Evolutionary conservation across 2,113 vertebrate species (phyloP).

Genomic region (Monarcha castaneiventris): DNA sequence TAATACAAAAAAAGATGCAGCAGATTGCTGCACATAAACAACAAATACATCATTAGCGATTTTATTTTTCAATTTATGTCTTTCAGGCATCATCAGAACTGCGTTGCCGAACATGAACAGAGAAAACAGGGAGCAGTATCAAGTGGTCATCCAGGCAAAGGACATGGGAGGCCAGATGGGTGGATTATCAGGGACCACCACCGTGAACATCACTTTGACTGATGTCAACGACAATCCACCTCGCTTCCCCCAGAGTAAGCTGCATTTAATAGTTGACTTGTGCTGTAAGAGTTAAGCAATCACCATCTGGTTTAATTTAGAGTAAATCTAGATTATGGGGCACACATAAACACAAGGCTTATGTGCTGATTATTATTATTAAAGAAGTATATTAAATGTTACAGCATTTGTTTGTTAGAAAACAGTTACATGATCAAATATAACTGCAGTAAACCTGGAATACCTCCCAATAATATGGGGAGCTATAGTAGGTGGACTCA

Average conservation of each 20-base stretch:
- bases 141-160: constrained; percentile 83
- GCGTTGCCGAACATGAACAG: constrained; percentile 83
- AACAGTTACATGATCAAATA: neutral
- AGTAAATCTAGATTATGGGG: constrained; percentile 50
- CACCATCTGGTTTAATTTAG: constrained; percentile 63
- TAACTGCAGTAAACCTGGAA: neutral
- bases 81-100: constrained; percentile 79
- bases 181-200: constrained; percentile 81
- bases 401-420: neutral
- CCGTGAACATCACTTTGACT: constrained; percentile 79
- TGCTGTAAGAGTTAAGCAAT: constrained; percentile 28
- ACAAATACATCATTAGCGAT: neutral
- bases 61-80: neutral
- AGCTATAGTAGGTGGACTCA: neutral
- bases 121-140: constrained; percentile 81
- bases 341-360: constrained; percentile 37
- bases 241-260: constrained; percentile 82
- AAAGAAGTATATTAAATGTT: constrained; percentile 47
- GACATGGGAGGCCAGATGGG: constrained; percentile 87
- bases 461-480: neutral
- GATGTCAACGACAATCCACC: constrained; percentile 85
- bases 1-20: neutral
- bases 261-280: constrained; percentile 11
- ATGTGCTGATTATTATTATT: constrained; percentile 30
- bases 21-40: neutral